phyloP scores from a whole-genome alignment of 2,113 vertebrate genomes.

The Artemisiospiza belli region DNA sequence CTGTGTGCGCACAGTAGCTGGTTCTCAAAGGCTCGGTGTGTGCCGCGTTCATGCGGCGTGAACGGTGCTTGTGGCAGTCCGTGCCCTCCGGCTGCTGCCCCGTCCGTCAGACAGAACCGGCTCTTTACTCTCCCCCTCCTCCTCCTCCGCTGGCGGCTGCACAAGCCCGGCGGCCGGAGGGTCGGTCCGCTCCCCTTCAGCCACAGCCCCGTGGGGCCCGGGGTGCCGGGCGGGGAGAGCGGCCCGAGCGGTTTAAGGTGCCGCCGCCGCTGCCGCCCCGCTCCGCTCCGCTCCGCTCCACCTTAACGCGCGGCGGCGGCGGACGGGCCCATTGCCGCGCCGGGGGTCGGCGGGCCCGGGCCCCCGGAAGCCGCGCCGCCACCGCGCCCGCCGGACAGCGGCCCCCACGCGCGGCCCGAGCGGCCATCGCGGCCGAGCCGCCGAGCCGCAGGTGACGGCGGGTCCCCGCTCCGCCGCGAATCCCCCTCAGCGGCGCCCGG shows the following conservation, averaged over 20 bases:
- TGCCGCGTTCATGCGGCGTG: accelerated
- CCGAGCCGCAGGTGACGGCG: too few species aligned
- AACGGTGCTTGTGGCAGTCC: accelerated
- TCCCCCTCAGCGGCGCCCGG: too few species aligned
- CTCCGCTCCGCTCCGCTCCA: neutral
- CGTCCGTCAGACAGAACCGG: neutral
- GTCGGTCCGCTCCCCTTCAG: neutral
- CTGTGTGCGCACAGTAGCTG: accelerated
- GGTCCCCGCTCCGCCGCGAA: too few species aligned
- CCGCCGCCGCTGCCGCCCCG: neutral
- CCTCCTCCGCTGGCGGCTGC: neutral
- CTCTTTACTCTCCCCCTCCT: neutral
- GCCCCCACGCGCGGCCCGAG: too few species aligned
- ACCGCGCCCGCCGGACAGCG: too few species aligned
- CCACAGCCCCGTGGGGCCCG: neutral
- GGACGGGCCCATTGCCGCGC: neutral
- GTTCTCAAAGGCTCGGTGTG: too few species aligned
- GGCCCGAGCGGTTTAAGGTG: conserved; percentile 11
- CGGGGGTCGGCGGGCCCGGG: neutral
- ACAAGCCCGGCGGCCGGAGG: neutral
- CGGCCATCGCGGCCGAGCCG: too few species aligned
- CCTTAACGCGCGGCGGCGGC: neutral
- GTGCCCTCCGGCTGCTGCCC: neutral
- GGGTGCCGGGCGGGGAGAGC: neutral
- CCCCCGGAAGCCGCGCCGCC: too few species aligned